Percentiles rank a stretch among this genome's conserved stretches.
Conservation (phyloP, 2,113 vertebrate species). For the Siniperca knerii region DNA sequence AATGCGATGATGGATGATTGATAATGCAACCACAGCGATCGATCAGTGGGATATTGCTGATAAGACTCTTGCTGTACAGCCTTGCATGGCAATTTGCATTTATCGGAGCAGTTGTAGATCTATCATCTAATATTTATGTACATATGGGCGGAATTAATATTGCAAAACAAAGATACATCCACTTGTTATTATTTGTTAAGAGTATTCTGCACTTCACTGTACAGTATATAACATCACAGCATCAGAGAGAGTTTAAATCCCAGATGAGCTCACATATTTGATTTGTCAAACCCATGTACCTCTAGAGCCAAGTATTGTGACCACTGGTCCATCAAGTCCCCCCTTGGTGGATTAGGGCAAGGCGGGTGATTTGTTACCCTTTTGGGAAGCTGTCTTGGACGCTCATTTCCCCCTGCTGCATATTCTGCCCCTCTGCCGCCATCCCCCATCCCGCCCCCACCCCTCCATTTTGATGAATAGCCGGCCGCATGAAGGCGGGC, state of each 20-base stretch:
- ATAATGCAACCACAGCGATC: constrained; percentile 73
- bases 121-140: constrained; percentile 42
- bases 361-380: constrained; percentile 86
- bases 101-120: constrained; percentile 37
- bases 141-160: constrained; percentile 29
- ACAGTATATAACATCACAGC: background rate
- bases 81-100: constrained; percentile 65
- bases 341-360: constrained; percentile 75
- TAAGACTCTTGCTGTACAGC: constrained; percentile 58
- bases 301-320: constrained; percentile 62
- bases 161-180: constrained; percentile 39
- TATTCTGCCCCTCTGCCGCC: constrained; percentile 79
- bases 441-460: constrained; percentile 52
- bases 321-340: constrained; percentile 69
- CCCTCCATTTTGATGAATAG: constrained; percentile 84
- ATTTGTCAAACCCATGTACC: constrained; percentile 51
- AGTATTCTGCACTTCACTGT: background rate
- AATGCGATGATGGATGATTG: constrained; percentile 82
- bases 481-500: constrained; percentile 81
- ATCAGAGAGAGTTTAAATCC: constrained; percentile 28
- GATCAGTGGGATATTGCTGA: constrained; percentile 75
- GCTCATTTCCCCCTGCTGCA: constrained; percentile 82
- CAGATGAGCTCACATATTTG: constrained; percentile 54
- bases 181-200: background rate
- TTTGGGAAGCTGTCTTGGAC: constrained; percentile 82